Conservation (phyloP, 2,888 invertebrate genomes). For the Panopea generosa region DNA sequence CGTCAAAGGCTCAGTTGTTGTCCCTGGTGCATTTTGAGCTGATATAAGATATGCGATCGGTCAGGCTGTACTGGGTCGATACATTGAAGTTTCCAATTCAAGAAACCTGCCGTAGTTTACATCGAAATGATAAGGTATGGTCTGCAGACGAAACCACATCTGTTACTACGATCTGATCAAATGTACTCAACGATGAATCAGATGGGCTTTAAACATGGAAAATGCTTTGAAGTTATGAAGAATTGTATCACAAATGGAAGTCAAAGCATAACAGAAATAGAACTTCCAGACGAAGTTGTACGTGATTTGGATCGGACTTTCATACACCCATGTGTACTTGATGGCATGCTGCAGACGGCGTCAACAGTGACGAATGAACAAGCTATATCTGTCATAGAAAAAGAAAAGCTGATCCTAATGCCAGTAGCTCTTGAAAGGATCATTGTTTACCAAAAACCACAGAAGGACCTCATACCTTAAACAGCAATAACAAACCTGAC, state of each 20-base stretch:
- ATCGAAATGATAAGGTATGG: neutral
- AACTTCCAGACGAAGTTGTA: neutral
- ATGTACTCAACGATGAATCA: conserved; percentile 7
- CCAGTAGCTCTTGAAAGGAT: conserved; percentile 4
- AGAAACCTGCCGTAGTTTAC: neutral
- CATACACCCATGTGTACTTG: conserved; percentile 29
- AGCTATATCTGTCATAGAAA: neutral
- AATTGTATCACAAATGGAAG: neutral
- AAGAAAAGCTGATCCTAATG: neutral
- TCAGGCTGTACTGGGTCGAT: neutral
- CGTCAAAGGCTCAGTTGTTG: conserved; percentile 24
- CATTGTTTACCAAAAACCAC: neutral
- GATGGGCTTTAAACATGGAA: conserved; percentile 17
- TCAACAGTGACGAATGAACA: neutral
- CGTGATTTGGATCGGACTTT: neutral
- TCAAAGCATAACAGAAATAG: neutral
- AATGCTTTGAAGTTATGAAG: neutral
- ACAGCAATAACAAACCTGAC: neutral
- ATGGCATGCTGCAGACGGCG: conserved; percentile 17
- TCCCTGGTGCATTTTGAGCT: conserved; percentile 56
- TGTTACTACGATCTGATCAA: neutral
- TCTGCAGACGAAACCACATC: too few species aligned
- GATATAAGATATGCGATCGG: conserved; percentile 69
- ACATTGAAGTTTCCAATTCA: neutral
- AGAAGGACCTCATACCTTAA: neutral